These are phyloP conservation scores for Colaptes auratus DNA, from an alignment of 2,113 vertebrate species.

Conservation along the genomic window DNA sequence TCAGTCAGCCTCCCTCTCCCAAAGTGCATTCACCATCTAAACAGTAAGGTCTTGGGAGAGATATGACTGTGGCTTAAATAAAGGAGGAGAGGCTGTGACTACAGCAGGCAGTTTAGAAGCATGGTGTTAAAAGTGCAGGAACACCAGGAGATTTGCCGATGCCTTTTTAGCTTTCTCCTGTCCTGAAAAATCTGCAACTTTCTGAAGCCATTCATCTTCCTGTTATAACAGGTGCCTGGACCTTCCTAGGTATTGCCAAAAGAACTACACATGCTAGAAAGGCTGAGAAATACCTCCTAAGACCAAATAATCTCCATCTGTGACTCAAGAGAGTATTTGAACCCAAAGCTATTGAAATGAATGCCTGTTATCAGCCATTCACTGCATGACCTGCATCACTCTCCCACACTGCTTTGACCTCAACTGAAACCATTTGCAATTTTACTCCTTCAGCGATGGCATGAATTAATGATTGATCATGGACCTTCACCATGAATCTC, in stretches of 20 bases:
- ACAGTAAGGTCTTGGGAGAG: not conserved
- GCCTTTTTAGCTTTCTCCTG: not conserved
- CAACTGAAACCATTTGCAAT: slow-evolving; percentile 49
- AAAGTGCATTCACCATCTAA: not conserved
- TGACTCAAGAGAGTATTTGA: slow-evolving; percentile 8
- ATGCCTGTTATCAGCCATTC: slow-evolving; percentile 4
- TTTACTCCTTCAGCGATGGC: not conserved
- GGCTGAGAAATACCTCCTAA: not conserved
- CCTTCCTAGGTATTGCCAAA: not conserved
- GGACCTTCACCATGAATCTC: slow-evolving; percentile 57
- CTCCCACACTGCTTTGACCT: slow-evolving; percentile 52
- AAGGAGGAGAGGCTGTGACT: not conserved
- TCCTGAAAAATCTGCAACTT: not conserved
- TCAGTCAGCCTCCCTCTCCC: not conserved
- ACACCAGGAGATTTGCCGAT: not conserved
- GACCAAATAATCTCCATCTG: not conserved
- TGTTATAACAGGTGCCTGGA: not conserved
- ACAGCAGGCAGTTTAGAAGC: not conserved
- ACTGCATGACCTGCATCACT: not conserved
- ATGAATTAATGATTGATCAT: slow-evolving; percentile 53
- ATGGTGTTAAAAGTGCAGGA: not conserved
- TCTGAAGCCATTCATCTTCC: not conserved
- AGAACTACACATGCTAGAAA: not conserved
- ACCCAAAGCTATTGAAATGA: not conserved
- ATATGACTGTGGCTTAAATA: not conserved